These are phyloP conservation scores for Gallinago undulata DNA, from an alignment of 2,113 vertebrate genomes.

Conservation along the genomic window DNA sequence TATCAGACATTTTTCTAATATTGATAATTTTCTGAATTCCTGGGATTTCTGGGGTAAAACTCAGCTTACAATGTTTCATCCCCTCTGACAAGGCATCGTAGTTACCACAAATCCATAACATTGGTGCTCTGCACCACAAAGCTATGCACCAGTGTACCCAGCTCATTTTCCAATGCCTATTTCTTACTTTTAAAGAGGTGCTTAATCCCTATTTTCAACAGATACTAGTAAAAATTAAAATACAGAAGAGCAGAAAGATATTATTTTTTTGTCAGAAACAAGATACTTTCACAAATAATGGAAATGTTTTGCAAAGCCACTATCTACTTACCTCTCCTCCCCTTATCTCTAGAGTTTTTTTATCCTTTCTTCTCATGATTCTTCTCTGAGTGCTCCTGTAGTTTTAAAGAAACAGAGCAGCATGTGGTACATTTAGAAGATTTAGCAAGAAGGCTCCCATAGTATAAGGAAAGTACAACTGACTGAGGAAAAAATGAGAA, in stretches of 20 bases:
- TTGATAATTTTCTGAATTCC: neutral
- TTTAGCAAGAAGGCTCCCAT: neutral
- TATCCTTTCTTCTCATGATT: neutral
- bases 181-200: neutral
- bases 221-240: neutral
- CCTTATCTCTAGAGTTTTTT: neutral
- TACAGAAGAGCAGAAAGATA: neutral
- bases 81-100: neutral
- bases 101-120: neutral
- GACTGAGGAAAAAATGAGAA: neutral
- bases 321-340: neutral
- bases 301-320: neutral
- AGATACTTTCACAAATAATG: neutral
- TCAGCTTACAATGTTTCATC: neutral
- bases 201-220: neutral
- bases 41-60: neutral
- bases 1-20: neutral
- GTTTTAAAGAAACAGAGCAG: neutral
- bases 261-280: neutral
- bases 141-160: neutral
- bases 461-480: neutral
- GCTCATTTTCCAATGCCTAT: neutral
- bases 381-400: neutral
- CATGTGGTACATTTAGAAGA: neutral
- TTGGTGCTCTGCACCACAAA: neutral